phyloP scores from a whole-genome alignment of 2,113 vertebrate species.

The Ammodytes dubius region DNA sequence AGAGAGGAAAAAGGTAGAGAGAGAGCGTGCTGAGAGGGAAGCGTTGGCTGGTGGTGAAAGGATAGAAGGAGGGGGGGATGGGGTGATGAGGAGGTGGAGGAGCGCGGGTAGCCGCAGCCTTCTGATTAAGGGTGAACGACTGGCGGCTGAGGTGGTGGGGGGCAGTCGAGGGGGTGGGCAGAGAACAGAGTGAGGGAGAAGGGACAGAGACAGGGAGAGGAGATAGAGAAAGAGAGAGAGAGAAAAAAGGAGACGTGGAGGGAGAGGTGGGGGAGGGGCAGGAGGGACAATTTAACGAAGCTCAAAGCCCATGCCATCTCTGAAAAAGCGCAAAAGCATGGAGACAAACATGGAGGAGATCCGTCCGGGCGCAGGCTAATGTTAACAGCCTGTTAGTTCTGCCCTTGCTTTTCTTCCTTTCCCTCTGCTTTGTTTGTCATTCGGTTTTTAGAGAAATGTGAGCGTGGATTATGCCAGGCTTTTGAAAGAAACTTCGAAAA shows the following conservation, averaged over 20 bases:
- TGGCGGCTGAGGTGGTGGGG: conserved; percentile 69
- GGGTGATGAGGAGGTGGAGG: conserved; percentile 61
- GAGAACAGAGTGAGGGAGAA: conserved; percentile 61
- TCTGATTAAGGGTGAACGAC: conserved; percentile 84
- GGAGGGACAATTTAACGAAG: conserved; percentile 80
- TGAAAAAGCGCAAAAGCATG: conserved; percentile 65
- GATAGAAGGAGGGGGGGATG: conserved; percentile 48
- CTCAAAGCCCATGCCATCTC: conserved; percentile 80
- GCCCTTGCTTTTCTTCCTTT: conserved; percentile 57
- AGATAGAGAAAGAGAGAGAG: conserved; percentile 54
- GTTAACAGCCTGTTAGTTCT: conserved; percentile 76
- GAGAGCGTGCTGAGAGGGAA: conserved; percentile 55
- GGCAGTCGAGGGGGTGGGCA: conserved; percentile 34
- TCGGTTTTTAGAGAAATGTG: conserved; percentile 61
- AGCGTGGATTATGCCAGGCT: conserved; percentile 51
- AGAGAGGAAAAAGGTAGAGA: conserved; percentile 46
- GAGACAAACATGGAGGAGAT: conserved; percentile 69
- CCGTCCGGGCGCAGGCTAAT: conserved; percentile 63
- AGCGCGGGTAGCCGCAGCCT: conserved; percentile 70
- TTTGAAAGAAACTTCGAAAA: conserved; percentile 60
- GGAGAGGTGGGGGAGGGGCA: conserved; percentile 65
- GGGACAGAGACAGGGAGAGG: conserved; percentile 51
- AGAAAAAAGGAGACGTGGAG: conserved; percentile 36
- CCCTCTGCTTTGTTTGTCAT: conserved; percentile 70
- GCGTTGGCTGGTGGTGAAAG: conserved; percentile 69